phyloP scores from a whole-genome alignment of 2,888 invertebrate genomes.

The Bimastos eiseni region DNA sequence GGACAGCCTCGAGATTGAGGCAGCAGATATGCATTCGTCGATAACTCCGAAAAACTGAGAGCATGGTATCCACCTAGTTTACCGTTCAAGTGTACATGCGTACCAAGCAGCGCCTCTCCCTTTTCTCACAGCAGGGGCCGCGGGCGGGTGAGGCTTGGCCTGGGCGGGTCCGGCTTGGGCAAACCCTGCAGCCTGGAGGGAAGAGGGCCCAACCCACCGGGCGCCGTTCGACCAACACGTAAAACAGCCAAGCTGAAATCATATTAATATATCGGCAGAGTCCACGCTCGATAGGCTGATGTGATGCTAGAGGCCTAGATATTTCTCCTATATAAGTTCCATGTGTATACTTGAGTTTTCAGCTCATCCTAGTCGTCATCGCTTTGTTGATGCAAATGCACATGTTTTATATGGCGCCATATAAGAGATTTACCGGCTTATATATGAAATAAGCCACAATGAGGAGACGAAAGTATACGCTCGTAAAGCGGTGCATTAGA shows the following conservation, averaged over 20 bases:
- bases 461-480: not conserved
- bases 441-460: no score
- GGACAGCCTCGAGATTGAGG: not conserved
- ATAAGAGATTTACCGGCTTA: no score
- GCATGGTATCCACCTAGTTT: conserved; percentile 7
- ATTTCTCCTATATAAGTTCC: not conserved
- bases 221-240: not conserved
- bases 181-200: not conserved
- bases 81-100: conserved; percentile 3
- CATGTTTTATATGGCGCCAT: no score
- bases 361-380: not conserved
- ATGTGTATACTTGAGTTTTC: not conserved
- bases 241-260: not conserved
- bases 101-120: not conserved
- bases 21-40: not conserved
- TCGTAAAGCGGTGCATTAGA: no score
- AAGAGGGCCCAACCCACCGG: not conserved
- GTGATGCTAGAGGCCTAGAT: not conserved
- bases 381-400: not conserved
- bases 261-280: not conserved
- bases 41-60: not conserved
- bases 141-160: not conserved
- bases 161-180: not conserved
- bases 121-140: not conserved
- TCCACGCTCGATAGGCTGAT: not conserved